phyloP scores from a whole-genome alignment of 2,113 vertebrate species.

The Hippocampus barbouri region DNA sequence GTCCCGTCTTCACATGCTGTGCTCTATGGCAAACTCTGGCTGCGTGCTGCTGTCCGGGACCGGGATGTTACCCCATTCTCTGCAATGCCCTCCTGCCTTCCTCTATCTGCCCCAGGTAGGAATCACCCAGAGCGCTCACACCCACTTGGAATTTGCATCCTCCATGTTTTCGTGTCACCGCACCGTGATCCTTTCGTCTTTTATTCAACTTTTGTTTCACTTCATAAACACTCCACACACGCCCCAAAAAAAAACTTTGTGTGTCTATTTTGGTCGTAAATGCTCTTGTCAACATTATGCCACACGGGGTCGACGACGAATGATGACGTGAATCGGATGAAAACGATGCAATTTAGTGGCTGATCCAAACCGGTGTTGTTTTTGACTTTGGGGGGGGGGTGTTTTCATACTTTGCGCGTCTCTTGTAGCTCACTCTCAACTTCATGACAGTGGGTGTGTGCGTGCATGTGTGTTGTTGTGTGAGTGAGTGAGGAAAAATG shows the following conservation, averaged over 20 bases:
- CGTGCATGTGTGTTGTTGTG: not conserved
- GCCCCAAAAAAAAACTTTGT: too few species aligned
- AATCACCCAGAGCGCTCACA: conserved; percentile 14
- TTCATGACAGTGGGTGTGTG: not conserved
- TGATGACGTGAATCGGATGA: too few species aligned
- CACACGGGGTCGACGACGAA: too few species aligned
- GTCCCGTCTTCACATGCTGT: conserved; percentile 87
- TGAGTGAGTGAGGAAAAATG: not conserved
- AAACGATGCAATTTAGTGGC: too few species aligned
- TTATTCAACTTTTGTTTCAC: not conserved
- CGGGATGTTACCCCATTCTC: conserved; percentile 88
- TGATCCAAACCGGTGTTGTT: not conserved
- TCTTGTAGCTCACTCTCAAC: not conserved
- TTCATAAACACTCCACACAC: too few species aligned
- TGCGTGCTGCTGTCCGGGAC: conserved; percentile 91
- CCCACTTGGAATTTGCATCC: not conserved
- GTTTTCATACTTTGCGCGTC: not conserved
- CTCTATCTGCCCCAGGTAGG: conserved; percentile 97
- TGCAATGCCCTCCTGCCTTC: conserved; percentile 89
- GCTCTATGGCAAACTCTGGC: conserved; percentile 95
- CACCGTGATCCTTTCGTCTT: not conserved
- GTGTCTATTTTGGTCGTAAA: too few species aligned
- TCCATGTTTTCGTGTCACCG: not conserved
- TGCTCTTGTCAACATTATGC: too few species aligned
- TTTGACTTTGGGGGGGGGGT: not conserved